Evolutionary conservation across 2,888 invertebrate genomes (phyloP).

Genomic region (Adela reaumurella): DNA sequence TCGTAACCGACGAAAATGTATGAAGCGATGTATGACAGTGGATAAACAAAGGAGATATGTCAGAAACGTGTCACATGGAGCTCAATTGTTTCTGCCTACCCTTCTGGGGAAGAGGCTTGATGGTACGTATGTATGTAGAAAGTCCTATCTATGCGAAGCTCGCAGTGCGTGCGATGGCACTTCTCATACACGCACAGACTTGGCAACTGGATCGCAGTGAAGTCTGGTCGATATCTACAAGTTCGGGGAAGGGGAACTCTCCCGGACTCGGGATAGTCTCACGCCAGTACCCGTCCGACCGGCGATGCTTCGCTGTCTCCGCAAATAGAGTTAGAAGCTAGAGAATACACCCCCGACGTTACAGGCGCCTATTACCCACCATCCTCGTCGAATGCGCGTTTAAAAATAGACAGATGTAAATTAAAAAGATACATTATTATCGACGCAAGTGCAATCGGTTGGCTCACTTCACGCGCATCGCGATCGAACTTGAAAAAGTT

Average conservation of each 20-base stretch:
- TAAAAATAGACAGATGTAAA: conserved; percentile 22
- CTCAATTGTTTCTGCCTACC: too few species aligned
- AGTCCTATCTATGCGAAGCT: too few species aligned
- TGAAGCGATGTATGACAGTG: too few species aligned
- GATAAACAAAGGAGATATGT: too few species aligned
- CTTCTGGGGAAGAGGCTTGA: too few species aligned
- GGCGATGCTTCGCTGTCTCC: conserved; percentile 59
- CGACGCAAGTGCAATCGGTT: neutral
- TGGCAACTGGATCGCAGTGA: neutral
- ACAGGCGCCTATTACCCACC: neutral
- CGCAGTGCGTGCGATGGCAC: too few species aligned
- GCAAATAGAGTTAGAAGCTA: conserved; percentile 49
- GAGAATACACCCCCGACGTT: conserved; percentile 29
- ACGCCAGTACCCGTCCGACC: conserved; percentile 56
- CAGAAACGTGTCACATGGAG: too few species aligned
- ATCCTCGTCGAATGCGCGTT: conserved; percentile 24
- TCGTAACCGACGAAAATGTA: too few species aligned
- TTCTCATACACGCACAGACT: neutral
- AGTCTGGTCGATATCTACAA: neutral
- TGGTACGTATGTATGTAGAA: too few species aligned
- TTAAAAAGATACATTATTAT: neutral
- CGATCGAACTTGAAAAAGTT: too few species aligned
- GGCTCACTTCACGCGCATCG: too few species aligned
- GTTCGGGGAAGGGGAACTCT: neutral
- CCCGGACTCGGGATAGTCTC: neutral